Evolutionary conservation across 2,113 vertebrate genomes (phyloP), one percentile per base, ranked within the genome.

Genomic region (Saimiri boliviensis): DNA sequence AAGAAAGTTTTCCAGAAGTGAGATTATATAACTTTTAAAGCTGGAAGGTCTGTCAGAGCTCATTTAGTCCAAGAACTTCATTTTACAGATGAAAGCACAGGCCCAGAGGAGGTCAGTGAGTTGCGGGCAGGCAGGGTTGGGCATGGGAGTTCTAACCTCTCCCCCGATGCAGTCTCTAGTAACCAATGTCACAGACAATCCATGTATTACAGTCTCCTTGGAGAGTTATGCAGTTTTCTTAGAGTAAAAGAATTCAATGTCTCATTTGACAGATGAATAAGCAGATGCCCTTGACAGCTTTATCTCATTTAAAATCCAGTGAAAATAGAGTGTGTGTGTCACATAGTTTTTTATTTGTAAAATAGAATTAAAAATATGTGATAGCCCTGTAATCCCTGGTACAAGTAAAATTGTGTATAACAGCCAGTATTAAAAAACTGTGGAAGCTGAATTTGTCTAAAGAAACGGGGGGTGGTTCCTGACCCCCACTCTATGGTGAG

Each of bases 11-110:
- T 95, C 17, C 11, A 76, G 40, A 71, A 45, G 13, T 68, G n/a
- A 42, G 56, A 13, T 74, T 76, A 85, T 8, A 0, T 86, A 86
- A 91, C 42, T 83, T 79, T 60, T 20, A 52, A 63, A 83, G 40
- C 88, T 68, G 40, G 49, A 47, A 66, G 45, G 4, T 56, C 86
- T 94, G 70, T 79, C 63, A 90, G 12, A 93, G 40, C 66, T 93
- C 52, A 71, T 82, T 94, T 86, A 77, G 11, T 89, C 10, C 32
- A 84, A 70, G 49, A 94, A 77, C 42, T 91, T 74, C 63, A 91
- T 66, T 66, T 73, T 23, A 16, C 4, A 73, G 86, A 82, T 14
- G 40, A 32, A 32, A 84, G n/a, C 7, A 2, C 42, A 71, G 14
- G 17, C 27, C 21, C 11, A 1, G 42, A 23, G 68, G 6, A 76